Evolutionary conservation across 2,113 vertebrate species (phyloP), one percentile per base, ranked within the genome.

Genomic region (Phyllostomus discolor): DNA sequence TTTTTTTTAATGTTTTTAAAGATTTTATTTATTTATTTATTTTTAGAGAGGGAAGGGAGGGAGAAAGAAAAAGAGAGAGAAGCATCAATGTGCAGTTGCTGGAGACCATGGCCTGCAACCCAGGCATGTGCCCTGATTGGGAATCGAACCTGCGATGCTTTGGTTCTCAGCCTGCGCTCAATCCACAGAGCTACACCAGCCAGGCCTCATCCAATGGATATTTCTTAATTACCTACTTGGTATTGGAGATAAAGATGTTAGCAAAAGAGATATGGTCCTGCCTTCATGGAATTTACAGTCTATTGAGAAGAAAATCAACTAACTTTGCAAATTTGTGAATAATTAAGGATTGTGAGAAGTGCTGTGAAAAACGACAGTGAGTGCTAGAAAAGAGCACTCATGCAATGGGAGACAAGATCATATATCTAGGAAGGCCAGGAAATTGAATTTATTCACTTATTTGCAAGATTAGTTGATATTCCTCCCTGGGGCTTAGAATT

Each of bases 281-380:
- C 4, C n/a, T 89, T 85, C 28, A 26, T 62, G 41, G 41, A 84
- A 72, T 72, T 70, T 87, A 78, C 10, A n/a, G 33, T 82, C 41
- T 50, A 35, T 22, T 82, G 4, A 14, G 52, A 67, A 94, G 75
- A 59, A 41, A 90, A 62, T 62, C 31, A 76, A 62, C 72, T 79
- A 82, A 90, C 72, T 33, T 79, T 62, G 24, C 52, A 84, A 70
- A 94, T 88, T 52, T 72, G 7, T 79, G 69, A 96, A 91, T 76
- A 64, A 50, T 88, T 76, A 70, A 91, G 26, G 70, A 62, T 46
- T 72, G 16, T 83, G 52, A 83, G 43, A 88, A 31, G 35, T 78
- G 64, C 66, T n/a, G 11, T 46, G 79, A 62, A 52, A 73, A 73
- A 52, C 91, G 48, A 48, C 17, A 73, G 31, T 31, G 35, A 46